Conservation (phyloP, 1,140 invertebrate species). For the Phymorhynchus buccinoides region DNA sequence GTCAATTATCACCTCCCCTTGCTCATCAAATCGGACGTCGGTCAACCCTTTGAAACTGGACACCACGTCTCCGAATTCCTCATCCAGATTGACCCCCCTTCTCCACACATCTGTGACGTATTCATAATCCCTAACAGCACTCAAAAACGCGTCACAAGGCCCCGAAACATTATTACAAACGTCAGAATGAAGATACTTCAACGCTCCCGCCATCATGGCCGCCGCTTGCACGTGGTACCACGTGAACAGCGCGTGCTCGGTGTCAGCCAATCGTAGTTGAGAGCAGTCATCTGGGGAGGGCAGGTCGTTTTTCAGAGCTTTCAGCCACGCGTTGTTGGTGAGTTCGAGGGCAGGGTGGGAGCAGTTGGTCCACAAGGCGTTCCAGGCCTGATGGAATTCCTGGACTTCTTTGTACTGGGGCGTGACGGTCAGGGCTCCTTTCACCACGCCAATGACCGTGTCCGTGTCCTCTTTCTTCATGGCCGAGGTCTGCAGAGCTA, state of each 20-base stretch:
- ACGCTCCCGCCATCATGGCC: slow-evolving; percentile 7
- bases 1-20: neutral
- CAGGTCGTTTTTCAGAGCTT: neutral
- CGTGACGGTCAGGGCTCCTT: neutral
- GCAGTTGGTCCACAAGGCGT: slow-evolving; percentile 12
- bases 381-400: slow-evolving; percentile 12
- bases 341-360: neutral
- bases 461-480: neutral
- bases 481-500: neutral
- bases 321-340: neutral
- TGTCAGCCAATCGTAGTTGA: neutral
- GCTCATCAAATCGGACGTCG: neutral
- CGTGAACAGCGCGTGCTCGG: neutral
- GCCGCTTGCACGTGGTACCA: slow-evolving; percentile 32
- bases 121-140: neutral
- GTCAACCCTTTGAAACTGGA: neutral
- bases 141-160: neutral
- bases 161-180: neutral
- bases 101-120: neutral
- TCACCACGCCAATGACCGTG: neutral
- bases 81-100: neutral
- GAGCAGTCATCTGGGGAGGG: neutral
- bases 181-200: neutral
- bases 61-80: neutral
- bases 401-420: neutral